phyloP scores from a whole-genome alignment of 1,140 invertebrate species.

The Riptortus pedestris region DNA sequence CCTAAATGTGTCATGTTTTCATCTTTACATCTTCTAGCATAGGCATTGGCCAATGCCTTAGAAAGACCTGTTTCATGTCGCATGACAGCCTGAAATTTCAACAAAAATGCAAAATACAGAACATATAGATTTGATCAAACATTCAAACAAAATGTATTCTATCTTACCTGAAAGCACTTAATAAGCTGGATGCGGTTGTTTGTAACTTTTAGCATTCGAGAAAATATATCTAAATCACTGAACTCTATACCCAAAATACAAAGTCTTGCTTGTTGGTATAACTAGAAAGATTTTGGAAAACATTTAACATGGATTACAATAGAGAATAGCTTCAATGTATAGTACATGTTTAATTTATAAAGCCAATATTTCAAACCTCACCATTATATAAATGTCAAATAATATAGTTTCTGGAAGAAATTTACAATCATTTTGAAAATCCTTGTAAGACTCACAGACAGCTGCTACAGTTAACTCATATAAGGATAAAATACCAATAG shows the following conservation, averaged over 20 bases:
- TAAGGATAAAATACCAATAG: slow-evolving; percentile 20
- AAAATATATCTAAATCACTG: slow-evolving; percentile 58
- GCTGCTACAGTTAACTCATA: slow-evolving; percentile 28
- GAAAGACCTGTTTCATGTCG: slow-evolving; percentile 49
- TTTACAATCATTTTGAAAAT: slow-evolving; percentile 28
- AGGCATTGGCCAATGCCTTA: slow-evolving; percentile 42
- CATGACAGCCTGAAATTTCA: slow-evolving; percentile 38
- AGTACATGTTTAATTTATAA: too few species aligned
- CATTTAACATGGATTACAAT: too few species aligned
- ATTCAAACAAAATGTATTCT: slow-evolving; percentile 5
- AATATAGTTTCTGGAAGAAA: slow-evolving; percentile 30
- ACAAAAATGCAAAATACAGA: slow-evolving; percentile 6
- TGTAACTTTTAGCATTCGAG: slow-evolving; percentile 56
- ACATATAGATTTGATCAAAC: too few species aligned
- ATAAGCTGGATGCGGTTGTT: slow-evolving; percentile 54
- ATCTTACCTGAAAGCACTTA: slow-evolving; percentile 51
- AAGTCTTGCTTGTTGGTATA: slow-evolving; percentile 50
- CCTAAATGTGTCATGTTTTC: slow-evolving; percentile 11
- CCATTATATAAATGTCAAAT: slow-evolving; percentile 31
- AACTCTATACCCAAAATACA: slow-evolving; percentile 55
- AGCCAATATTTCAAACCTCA: slow-evolving; percentile 19
- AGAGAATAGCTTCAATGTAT: too few species aligned
- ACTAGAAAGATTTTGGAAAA: slow-evolving; percentile 44
- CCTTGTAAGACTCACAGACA: slow-evolving; percentile 26
- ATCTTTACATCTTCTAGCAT: slow-evolving; percentile 31